Evolutionary conservation across 2,113 vertebrate species (phyloP).

Genomic region (Telmatochromis sp.): DNA sequence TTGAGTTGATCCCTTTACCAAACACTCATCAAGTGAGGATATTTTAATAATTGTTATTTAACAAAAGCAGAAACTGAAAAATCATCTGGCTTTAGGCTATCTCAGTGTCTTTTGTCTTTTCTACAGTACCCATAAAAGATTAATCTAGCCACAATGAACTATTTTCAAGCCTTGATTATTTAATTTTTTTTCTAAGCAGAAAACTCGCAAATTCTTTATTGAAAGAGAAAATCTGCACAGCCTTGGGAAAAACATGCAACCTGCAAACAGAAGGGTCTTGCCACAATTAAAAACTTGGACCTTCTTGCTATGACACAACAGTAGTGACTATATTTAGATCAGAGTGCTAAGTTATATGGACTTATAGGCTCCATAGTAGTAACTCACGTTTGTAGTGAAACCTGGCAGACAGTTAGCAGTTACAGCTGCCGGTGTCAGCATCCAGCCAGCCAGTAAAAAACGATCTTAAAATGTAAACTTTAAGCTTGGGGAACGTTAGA

Average conservation of each 20-base stretch:
- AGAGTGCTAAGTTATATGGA: not conserved
- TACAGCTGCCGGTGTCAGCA: not conserved
- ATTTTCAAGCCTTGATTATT: not conserved
- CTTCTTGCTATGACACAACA: not conserved
- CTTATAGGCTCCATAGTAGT: not conserved
- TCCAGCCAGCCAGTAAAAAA: not conserved
- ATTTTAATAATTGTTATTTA: not conserved
- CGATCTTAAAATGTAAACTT: not conserved
- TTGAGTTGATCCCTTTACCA: not conserved
- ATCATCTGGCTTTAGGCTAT: not conserved
- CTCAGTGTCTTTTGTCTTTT: not conserved
- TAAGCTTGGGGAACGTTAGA: not conserved
- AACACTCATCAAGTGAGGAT: not conserved
- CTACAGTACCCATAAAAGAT: not conserved
- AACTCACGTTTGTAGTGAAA: not conserved
- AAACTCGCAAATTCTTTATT: not conserved
- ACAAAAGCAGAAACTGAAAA: not conserved
- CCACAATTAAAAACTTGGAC: not conserved
- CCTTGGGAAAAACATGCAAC: not conserved
- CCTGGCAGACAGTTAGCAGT: not conserved
- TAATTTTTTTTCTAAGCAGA: not conserved
- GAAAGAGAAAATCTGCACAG: not conserved
- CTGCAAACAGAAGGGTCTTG: not conserved
- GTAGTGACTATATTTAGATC: not conserved
- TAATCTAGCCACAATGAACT: not conserved